phyloP scores from a whole-genome alignment of 2,888 invertebrate genomes.

The Tachina fera region DNA sequence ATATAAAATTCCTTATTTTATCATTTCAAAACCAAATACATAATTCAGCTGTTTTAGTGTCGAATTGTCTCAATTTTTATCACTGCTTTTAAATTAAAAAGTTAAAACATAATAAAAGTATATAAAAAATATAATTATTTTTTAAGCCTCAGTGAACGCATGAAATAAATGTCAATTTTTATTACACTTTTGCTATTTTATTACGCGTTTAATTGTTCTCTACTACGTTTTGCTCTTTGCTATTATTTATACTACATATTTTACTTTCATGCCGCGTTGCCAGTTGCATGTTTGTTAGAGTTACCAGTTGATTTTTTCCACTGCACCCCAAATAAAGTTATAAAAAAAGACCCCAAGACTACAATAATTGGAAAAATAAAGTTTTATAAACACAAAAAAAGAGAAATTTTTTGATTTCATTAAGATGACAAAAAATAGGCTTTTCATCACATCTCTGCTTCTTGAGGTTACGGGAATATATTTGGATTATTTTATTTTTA shows the following conservation, averaged over 20 bases:
- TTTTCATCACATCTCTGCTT: too few species aligned
- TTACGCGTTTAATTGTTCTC: conserved; percentile 15
- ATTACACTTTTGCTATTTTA: neutral
- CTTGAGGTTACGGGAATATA: too few species aligned
- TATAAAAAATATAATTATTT: too few species aligned
- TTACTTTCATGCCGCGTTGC: neutral
- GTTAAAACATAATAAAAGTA: too few species aligned
- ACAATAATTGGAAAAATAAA: too few species aligned
- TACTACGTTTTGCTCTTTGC: conserved; percentile 24
- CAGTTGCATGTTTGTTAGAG: neutral
- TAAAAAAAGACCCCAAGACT: too few species aligned
- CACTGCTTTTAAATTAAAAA: neutral
- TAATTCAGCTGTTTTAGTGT: neutral
- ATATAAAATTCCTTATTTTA: neutral
- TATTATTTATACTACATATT: neutral
- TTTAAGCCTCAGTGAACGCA: conserved; percentile 5
- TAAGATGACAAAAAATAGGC: too few species aligned
- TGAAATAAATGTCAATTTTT: conserved; percentile 18
- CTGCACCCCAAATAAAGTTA: too few species aligned
- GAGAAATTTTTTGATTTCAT: too few species aligned
- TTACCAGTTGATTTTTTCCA: too few species aligned
- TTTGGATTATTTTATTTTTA: too few species aligned
- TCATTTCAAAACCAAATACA: neutral
- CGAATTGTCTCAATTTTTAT: neutral
- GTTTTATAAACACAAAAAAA: too few species aligned